phyloP scores from a whole-genome alignment of 2,797 vertebrate species.

The Clarias platycephalus region DNA sequence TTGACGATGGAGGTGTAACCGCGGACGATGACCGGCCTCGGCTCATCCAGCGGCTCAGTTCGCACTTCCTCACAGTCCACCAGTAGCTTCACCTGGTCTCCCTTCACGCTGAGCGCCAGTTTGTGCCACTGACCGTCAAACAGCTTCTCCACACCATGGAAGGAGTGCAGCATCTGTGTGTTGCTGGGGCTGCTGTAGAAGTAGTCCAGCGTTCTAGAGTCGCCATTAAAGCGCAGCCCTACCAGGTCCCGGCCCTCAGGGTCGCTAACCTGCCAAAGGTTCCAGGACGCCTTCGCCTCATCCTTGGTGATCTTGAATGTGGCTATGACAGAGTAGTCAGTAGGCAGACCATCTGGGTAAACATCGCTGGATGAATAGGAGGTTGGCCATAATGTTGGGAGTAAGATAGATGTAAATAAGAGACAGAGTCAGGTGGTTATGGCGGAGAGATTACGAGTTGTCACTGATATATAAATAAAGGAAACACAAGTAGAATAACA shows the following conservation, averaged over 20 bases:
- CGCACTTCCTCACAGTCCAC: constrained; percentile 72
- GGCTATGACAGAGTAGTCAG: constrained; percentile 70
- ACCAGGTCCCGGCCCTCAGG: constrained; percentile 68
- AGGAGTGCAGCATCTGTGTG: constrained; percentile 67
- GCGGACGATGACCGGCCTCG: constrained; percentile 56
- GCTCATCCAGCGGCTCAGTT: constrained; percentile 62
- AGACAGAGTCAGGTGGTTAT: not conserved
- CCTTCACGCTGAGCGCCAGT: constrained; percentile 70
- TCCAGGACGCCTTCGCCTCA: constrained; percentile 64
- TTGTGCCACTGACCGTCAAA: constrained; percentile 80
- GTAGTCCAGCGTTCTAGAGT: constrained; percentile 67
- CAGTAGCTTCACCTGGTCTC: constrained; percentile 68
- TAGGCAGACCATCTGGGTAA: constrained; percentile 73
- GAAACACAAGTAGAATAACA: constrained; percentile 5
- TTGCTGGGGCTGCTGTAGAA: constrained; percentile 66
- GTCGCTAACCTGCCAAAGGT: constrained; percentile 78
- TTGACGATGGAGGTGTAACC: constrained; percentile 72
- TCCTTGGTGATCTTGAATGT: constrained; percentile 74
- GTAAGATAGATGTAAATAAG: constrained; percentile 8
- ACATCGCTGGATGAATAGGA: constrained; percentile 62
- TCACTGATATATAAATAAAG: constrained; percentile 23
- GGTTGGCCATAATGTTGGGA: constrained; percentile 5
- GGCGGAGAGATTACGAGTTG: not conserved
- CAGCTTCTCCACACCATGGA: constrained; percentile 64
- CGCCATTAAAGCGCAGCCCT: constrained; percentile 68